Evolutionary conservation across 2,888 invertebrate species (phyloP), one percentile per base, ranked within the genome.

Genomic region (Caenorhabditis sp.): DNA sequence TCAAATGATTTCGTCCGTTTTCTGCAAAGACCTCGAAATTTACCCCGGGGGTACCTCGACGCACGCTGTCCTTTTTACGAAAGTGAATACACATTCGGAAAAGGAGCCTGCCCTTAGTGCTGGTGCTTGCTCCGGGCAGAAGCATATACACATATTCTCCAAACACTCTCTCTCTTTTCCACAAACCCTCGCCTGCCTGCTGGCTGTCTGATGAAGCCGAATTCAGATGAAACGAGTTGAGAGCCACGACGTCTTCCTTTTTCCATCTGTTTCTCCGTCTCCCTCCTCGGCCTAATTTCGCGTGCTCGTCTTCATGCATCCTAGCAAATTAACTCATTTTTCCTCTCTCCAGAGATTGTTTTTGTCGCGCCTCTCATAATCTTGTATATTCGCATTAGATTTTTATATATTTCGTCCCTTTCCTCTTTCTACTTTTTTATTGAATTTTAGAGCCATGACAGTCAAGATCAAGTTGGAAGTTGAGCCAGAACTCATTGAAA

Each of bases 41-140:
- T 28, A 50, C 20, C 18, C 24, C 51, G 18, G 20, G 20, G 32
- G 58, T 58, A 58, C 68, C 68, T 50, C 58, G 11, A 1, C 24
- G 32, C 28, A 50, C 50, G 22, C 15, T 50, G 56, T 35, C 68
- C 58, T 58, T 44, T 24, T 18, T 8, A 13, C 11, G 13, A 11
- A 51, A 8, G 35, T 35, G 44, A 69, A 69, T 50, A 58, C 68
- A 35, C 50, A 69, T 69, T 69, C 68, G 47, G 58, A 50, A 69
- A 56, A 58, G 50, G 47, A 40, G 50, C 24, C 50, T 58, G 47
- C 47, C 47, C 47, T 47, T 3, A 47, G 22, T n/a, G 47, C 58
- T 18, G 15, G 50, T 35, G 47, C 69, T 58, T 56, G 28, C 69
- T 58, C 47, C 50, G 68, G 50, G 51, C 35, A 35, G 20, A 51